Conservation (phyloP, 2,113 vertebrate genomes). For the Pheucticus melanocephalus region DNA sequence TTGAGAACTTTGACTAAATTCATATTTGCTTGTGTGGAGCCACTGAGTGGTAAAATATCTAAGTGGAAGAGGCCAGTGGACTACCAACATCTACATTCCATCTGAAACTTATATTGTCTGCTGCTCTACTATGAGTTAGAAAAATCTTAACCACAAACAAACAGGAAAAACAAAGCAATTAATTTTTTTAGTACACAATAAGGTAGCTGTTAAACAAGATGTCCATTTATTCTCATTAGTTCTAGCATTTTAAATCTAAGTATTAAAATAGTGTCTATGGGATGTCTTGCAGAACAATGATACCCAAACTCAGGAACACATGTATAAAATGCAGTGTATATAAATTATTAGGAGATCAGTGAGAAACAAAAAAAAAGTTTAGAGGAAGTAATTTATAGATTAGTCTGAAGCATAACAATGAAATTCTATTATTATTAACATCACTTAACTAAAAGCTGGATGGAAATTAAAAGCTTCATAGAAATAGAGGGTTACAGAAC, state of each 20-base stretch:
- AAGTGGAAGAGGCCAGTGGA: not conserved
- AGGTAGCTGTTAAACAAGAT: not conserved
- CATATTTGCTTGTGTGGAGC: not conserved
- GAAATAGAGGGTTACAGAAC: not conserved
- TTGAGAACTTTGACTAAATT: not conserved
- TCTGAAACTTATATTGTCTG: not conserved
- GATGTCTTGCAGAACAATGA: not conserved
- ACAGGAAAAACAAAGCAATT: not conserved
- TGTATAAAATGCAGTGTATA: not conserved
- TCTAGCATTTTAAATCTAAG: not conserved
- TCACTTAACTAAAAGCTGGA: not conserved
- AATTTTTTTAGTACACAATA: not conserved
- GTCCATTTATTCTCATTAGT: not conserved
- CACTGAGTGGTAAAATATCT: rapidly evolving
- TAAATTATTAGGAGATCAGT: not conserved
- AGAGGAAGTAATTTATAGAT: not conserved
- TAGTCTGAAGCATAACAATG: not conserved
- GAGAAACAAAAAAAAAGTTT: not conserved
- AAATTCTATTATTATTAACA: not conserved
- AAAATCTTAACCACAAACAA: not conserved
- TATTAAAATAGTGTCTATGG: not conserved
- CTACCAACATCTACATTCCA: not conserved
- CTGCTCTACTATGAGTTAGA: not conserved
- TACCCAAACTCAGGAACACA: not conserved
- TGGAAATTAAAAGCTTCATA: not conserved